Evolutionary conservation across 2,888 invertebrate species (phyloP), one percentile per base, ranked within the genome.

Genomic region (Tillus elongatus): DNA sequence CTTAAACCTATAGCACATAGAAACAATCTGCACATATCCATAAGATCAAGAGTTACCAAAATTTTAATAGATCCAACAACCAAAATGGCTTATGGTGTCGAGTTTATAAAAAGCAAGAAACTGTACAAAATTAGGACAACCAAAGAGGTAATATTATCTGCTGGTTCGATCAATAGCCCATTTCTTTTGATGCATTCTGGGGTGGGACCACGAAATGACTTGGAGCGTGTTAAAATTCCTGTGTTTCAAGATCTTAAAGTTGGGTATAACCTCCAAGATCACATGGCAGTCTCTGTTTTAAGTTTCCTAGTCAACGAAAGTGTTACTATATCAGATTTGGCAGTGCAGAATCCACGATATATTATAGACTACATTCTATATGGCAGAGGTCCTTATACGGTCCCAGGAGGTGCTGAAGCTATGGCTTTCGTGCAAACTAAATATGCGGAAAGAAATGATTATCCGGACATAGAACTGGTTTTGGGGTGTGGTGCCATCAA

Each of bases 171-270:
- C 15, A 87, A 85, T 47, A 84, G 87, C 2, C 88, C 92, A 0
- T 90, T 91, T 57, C 61, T 92, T 2, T 62, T 92, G 30, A 82
- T 90, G 85, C 60, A 90, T 9, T 89, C 89, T 0, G 91, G 91
- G 8, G 68, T 90, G 15, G 86, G 86, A 0, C 84, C 85, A 0
- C 63, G 58, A 15, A 66, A 73, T 1, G 76, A 83, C 53, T 63
- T 86, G 3, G 52, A 62, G 12, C 64, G 73, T 16, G 53, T 76
- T 4, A 70, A 71, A 2, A 82, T 89, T 35, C 60, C 70, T 0
- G 71, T 79, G 2, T 54, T 84, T 19, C 69, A 75, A 43, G 73
- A 88, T 56, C 68, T 84, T 2, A 79, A 77, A 2, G 88, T 89
- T 0, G 89, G 89, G 4, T 74, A 76, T 52, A 88, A 89, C 62